Percentiles rank a stretch among this genome's conserved stretches.
phyloP scores from a whole-genome alignment of 2,888 invertebrate genomes.

The Artemia sinica region DNA sequence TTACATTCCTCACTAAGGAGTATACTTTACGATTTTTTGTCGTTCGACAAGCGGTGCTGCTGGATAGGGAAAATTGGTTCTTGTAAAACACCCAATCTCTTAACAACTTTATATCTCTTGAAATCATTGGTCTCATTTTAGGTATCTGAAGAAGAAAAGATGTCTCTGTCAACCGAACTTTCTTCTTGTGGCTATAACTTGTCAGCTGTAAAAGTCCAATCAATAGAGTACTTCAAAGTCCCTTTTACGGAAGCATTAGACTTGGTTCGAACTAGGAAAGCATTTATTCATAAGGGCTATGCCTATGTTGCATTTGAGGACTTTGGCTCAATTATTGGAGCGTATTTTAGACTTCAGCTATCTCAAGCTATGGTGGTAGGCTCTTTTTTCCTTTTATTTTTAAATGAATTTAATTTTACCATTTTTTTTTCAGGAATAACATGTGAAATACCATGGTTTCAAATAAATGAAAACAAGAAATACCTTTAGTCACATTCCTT shows the following conservation, averaged over 20 bases:
- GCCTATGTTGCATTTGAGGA: constrained; percentile 75
- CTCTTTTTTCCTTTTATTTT: constrained; percentile 17
- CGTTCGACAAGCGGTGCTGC: too few relatives aligned
- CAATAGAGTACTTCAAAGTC: constrained; percentile 57
- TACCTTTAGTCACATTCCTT: too few relatives aligned
- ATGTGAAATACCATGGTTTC: too few relatives aligned
- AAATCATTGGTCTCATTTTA: constrained; percentile 24
- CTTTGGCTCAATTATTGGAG: constrained; percentile 60
- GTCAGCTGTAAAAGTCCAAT: constrained; percentile 42
- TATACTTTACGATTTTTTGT: too few relatives aligned
- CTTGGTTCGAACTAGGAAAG: constrained; percentile 56
- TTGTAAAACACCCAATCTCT: too few relatives aligned
- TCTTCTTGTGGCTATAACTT: constrained; percentile 40
- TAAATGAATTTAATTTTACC: background rate
- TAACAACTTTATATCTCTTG: too few relatives aligned
- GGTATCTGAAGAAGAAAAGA: constrained; percentile 50
- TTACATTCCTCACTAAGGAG: too few relatives aligned
- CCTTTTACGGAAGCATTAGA: constrained; percentile 71
- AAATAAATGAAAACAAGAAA: too few relatives aligned
- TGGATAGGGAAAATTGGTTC: too few relatives aligned
- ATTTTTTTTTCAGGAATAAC: too few relatives aligned
- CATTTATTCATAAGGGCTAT: constrained; percentile 58
- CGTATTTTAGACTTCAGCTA: constrained; percentile 52
- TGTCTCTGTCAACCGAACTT: constrained; percentile 41
- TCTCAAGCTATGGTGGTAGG: constrained; percentile 45